These are phyloP conservation scores for Eumacrocentrus americanus DNA, from an alignment of 2,888 invertebrate species.

Conservation along the genomic window DNA sequence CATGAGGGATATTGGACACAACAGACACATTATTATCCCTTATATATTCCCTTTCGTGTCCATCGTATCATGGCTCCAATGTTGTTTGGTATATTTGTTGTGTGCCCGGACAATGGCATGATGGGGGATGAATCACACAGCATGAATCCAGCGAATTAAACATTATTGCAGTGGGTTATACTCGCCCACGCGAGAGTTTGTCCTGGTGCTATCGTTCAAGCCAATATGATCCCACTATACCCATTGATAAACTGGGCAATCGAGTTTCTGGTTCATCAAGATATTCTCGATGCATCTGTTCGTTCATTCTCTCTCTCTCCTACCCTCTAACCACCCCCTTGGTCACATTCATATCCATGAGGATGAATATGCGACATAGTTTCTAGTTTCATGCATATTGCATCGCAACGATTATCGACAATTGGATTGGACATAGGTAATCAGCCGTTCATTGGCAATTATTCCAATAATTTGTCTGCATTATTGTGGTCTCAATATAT, in stretches of 20 bases:
- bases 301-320: neutral
- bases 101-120: neutral
- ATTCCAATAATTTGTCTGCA: conserved; percentile 16
- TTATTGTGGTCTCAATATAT: neutral
- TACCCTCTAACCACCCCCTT: neutral
- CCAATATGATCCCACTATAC: conserved; percentile 1
- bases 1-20: neutral
- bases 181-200: neutral
- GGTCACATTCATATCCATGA: conserved; percentile 14
- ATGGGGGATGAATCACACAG: neutral
- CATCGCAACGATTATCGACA: conserved; percentile 19
- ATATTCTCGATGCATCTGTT: conserved; percentile 11
- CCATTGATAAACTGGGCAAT: conserved; percentile 22
- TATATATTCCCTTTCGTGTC: too few species aligned
- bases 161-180: neutral
- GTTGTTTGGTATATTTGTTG: neutral
- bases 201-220: neutral
- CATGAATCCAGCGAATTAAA: conserved; percentile 6
- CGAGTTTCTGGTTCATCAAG: conserved; percentile 20
- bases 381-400: conserved; percentile 23
- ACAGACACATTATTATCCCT: neutral
- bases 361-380: conserved; percentile 13
- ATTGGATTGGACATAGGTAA: conserved; percentile 17
- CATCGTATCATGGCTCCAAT: too few species aligned
- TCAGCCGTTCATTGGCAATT: conserved; percentile 17